Base-by-base conservation (phyloP, 2,113 vertebrate species). In the Nyctibius bracteatus region DNA sequence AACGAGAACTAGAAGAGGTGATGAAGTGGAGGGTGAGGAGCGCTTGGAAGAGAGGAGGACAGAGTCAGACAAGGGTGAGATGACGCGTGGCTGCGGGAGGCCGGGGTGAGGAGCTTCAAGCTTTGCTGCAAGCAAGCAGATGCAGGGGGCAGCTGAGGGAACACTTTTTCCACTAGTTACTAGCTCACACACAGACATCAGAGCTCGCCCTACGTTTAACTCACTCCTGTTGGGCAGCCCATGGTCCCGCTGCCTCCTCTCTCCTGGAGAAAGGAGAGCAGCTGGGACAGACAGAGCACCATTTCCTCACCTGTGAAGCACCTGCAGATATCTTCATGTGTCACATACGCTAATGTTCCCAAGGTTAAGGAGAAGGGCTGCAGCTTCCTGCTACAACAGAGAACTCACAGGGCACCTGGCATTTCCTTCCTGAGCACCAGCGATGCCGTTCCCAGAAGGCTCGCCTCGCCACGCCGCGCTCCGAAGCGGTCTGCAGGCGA, bases 281-380 rank as follows among this genome's bases (percentile, higher is more conserved):
- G 24, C 61, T 82, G 70, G 70, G 31, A 75, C 23, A 88, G 84
- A 23, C 54, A 4, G 24, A 72, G 66, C 33, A 21, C 58, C 10
- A 33, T 52, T 52, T 94, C 83, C 97, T 97, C 96, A 99, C 99
- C 99, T 99, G 99, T 99, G 96, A 99, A 99, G 91, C 99, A 99
- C 92, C 98, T 98, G 96, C 99, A 99, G 96, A 99, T 99, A 92
- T 99, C 99, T 94, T 99, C 99, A 24, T 99, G 99, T 57, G 98
- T 99, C 81, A 99, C 98, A 87, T 99, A 99, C 0, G 99, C 99
- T 97, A 99, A 98, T 73, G 99, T 99, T 97, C 49, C 30, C 61
- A 68, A 80, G 46, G 98, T 99, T 99, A 99, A 99, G 98, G 98
- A 97, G 78, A 97, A 97, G 66, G 30, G 67, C 46, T 37, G 77